Base-by-base conservation (phyloP, 2,113 vertebrate species). In the Xiphorhynchus elegans region DNA sequence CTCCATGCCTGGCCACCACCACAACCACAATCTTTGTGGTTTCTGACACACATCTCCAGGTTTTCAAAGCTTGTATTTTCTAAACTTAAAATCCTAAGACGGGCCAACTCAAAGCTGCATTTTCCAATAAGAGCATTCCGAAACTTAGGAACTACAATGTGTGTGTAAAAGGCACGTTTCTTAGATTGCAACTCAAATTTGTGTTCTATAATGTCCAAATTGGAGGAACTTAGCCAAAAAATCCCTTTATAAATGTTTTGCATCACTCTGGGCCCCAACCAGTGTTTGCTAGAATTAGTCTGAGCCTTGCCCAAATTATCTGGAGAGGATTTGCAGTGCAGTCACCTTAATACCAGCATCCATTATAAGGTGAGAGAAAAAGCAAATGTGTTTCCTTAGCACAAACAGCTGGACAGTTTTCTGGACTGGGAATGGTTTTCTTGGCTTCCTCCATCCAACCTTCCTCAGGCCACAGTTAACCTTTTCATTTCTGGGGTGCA, bases 51-150 rank as follows among this genome's bases (percentile, higher is more conserved):
- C 17, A 82, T 60, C 59, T 77, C 84, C 58, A 73, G 40, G 82
- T 84, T 96, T 95, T 70, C 91, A 86, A 90, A 82, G 52, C 70
- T 78, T 37, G 2, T 60, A 31, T 78, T 82, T 62, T 90, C 63
- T 92, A 58, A 90, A 88, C 9, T 86, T 49, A 58, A 94, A 82
- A 85, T 84, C 59, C 49, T 49, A 28, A 84, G 6, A 67, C 50
- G 74, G 79, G 68, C 58, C 62, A 91, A 90, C 37, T 46, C 23
- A 56, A 62, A 81, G 46, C 31, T 87, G 18, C 55, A 11, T 84
- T 95, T 95, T 73, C 81, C 64, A 84, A 7, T 35, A 47, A 33
- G 7, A 72, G 20, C 37, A 73, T 76, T 63, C 52, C 69, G 60
- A 49, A 17, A 50, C 73, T 82, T 62, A 46, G 62, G 77, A 89